Conservation (phyloP, 2,797 vertebrate species). For the Sylvilagus floridanus region DNA sequence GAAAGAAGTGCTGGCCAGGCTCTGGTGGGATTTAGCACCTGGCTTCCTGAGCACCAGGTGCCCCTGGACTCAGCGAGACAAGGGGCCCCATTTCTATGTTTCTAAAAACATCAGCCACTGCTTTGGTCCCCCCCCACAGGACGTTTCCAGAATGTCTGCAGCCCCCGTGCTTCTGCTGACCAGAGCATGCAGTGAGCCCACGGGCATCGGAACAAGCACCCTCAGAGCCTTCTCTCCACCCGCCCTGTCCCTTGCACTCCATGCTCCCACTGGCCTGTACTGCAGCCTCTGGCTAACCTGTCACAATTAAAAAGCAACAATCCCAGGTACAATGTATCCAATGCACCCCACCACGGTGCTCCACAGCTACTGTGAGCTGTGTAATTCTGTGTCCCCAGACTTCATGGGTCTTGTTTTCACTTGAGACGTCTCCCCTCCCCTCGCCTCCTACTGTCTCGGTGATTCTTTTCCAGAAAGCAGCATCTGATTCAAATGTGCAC, state of each 20-base stretch:
- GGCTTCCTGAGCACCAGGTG: constrained; percentile 74
- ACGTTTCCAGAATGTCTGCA: constrained; percentile 74
- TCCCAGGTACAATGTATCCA: not conserved
- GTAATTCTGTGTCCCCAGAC: not conserved
- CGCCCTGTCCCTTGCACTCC: not conserved
- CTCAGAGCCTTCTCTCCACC: not conserved
- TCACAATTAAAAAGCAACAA: not conserved
- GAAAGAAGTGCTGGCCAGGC: constrained; percentile 81
- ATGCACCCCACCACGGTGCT: not conserved
- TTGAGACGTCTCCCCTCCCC: not conserved
- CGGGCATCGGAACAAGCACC: fast-evolving
- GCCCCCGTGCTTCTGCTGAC: constrained; percentile 60
- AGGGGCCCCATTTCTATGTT: constrained; percentile 79
- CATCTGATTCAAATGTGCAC: fast-evolving
- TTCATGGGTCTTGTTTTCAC: not conserved
- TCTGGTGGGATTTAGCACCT: constrained; percentile 74
- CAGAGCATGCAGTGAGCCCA: not conserved
- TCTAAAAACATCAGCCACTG: constrained; percentile 77
- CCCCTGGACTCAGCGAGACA: constrained; percentile 80
- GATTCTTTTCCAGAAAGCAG: not conserved
- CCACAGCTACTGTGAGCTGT: too few species aligned
- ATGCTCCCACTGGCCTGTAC: not conserved
- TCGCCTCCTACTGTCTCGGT: not conserved
- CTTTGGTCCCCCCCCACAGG: constrained; percentile 66
- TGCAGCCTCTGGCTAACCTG: not conserved